These are phyloP conservation scores for Percopsis transmontana DNA, from an alignment of 2,113 vertebrate genomes.

Conservation along the genomic window DNA sequence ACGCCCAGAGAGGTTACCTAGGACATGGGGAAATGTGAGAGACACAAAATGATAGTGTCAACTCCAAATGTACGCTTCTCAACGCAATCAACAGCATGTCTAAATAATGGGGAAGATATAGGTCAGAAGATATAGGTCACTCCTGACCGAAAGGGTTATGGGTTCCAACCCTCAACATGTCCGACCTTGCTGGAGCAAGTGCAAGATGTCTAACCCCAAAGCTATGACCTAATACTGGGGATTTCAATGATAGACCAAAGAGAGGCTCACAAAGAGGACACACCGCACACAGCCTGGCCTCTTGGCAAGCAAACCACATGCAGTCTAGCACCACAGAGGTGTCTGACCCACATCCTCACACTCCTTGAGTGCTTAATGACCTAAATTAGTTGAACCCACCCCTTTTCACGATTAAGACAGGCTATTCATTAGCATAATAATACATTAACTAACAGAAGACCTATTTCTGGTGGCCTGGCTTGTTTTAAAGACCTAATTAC, in stretches of 20 bases:
- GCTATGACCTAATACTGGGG: not conserved
- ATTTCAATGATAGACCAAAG: not conserved
- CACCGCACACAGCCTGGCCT: slow-evolving; percentile 33
- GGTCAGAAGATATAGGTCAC: no score
- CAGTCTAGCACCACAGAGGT: slow-evolving; percentile 39
- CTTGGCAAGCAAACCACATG: slow-evolving; percentile 40
- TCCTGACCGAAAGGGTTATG: no score
- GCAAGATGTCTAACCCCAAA: no score
- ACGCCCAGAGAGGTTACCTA: slow-evolving; percentile 93
- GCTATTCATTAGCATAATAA: slow-evolving; percentile 71
- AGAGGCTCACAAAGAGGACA: not conserved
- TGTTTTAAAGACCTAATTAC: slow-evolving; percentile 24
- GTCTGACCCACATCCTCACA: slow-evolving; percentile 46
- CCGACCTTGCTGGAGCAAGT: no score
- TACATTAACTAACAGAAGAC: slow-evolving; percentile 41
- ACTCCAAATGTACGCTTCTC: not conserved
- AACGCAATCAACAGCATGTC: no score
- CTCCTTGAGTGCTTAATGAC: slow-evolving; percentile 52
- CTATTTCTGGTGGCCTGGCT: slow-evolving; percentile 49
- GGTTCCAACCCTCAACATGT: no score
- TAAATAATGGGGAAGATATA: no score
- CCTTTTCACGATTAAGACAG: slow-evolving; percentile 59
- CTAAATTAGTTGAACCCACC: slow-evolving; percentile 45
- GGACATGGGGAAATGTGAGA: slow-evolving; percentile 31
- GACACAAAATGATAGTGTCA: slow-evolving; percentile 7